Percentiles rank a stretch among this genome's conserved stretches.
Evolutionary conservation across 2,113 vertebrate species (phyloP).

Genomic region (Spilogale gracilis): DNA sequence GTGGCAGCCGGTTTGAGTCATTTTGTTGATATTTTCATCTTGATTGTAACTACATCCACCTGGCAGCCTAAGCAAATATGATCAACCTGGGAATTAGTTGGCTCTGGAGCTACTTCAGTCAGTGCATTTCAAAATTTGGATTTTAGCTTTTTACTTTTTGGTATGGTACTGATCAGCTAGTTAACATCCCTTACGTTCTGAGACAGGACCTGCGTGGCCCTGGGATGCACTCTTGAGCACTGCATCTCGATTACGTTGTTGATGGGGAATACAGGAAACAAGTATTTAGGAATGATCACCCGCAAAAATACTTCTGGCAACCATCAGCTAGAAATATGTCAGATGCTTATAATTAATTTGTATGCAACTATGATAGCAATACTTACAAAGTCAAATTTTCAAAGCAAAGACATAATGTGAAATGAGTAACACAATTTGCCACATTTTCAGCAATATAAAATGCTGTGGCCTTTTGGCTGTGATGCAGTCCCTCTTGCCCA

Average conservation of each 20-base stretch:
- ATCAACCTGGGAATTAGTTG: background rate
- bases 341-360: background rate
- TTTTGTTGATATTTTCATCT: background rate
- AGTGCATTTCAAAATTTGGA: background rate
- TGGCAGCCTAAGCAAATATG: background rate
- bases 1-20: background rate
- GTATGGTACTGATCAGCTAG: background rate
- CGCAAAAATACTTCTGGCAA: background rate
- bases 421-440: background rate
- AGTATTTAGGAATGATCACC: background rate
- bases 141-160: slow-evolving; percentile 1
- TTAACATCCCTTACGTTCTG: background rate
- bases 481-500: background rate
- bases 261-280: background rate
- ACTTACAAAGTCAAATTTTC: background rate
- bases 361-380: background rate
- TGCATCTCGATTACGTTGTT: background rate
- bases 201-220: background rate
- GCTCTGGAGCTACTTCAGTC: background rate
- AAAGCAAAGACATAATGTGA: background rate
- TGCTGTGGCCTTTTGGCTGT: background rate
- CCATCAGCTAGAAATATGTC: background rate
- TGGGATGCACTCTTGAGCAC: background rate
- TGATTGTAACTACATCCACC: background rate
- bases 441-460: background rate